Base-by-base conservation (phyloP, 2,797 vertebrate genomes). In the Ispidina lecontei region DNA sequence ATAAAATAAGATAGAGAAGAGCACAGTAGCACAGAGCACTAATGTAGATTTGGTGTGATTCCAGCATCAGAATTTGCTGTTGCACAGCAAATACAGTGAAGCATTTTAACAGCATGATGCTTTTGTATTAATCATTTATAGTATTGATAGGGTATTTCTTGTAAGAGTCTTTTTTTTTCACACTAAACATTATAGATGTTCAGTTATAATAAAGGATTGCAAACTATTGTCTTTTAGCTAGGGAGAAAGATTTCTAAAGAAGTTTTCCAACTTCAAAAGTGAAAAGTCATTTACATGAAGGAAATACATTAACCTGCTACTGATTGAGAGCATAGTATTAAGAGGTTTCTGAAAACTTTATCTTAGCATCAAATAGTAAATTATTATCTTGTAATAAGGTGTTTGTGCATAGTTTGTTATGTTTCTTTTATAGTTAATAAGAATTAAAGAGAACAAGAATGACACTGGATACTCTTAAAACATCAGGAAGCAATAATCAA, bases 41-140 rank as follows among this genome's bases (percentile, higher is more conserved):
- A 81, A 69, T 60, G 56, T 56, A 60, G 58, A 76, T 76, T 84
- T 95, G 63, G 28, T 81, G n/a, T 58, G 60, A 46, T 22, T 90
- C 83, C 64, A 92, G 62, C 41, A 55, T 76, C 64, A 43, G 25
- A 55, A 29, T 60, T 85, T 55, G 39, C 13, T 71, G 79, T 94
- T 83, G n/a, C 47, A 71, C 23, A 87, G 73, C 60, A 84, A 49
- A 56, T 43, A 29, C 2, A 1, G 8, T 29, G 41, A 81, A 88
- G 23, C 35, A 35, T 67, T 82, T 84, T 87, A 89, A 89, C 33
- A 10, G 11, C 84, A 82, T 41, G 1, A 71, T 87, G 86, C 4
- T 84, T 90, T 87, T 23, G 77, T 76, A 76, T 89, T 87, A 90
- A 86, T 68, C 12, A 74, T 67, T 87, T 59, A 74, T 87, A 62